A percentile compares a stretch with the other conserved stretches of the same genome.
These are phyloP conservation scores for Bubo scandiacus DNA, from an alignment of 2,113 vertebrate species.

Conservation along the genomic window DNA sequence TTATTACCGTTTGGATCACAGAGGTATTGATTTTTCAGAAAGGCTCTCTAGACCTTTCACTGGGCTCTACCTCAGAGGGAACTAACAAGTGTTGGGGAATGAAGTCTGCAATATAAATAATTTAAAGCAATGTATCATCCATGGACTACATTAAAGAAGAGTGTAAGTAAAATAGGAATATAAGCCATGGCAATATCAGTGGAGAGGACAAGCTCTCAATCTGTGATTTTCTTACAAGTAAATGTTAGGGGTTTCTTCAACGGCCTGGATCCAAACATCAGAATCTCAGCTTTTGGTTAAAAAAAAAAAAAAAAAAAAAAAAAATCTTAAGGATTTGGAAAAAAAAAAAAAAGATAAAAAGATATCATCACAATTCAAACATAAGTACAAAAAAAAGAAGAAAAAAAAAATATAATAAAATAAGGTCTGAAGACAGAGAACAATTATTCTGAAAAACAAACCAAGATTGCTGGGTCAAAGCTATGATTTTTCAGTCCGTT, in stretches of 20 bases:
- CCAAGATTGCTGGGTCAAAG: background rate
- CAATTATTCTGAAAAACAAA: background rate
- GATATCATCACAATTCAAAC: background rate
- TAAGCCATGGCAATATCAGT: background rate
- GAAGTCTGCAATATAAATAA: background rate
- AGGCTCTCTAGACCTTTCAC: background rate
- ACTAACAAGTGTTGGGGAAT: background rate
- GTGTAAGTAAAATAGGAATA: background rate
- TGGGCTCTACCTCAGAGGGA: background rate
- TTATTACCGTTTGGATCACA: background rate
- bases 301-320: background rate
- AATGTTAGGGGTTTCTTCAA: background rate
- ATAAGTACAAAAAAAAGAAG: background rate
- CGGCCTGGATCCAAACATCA: background rate
- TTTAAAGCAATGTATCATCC: background rate
- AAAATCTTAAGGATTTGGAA: background rate
- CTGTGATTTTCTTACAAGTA: background rate
- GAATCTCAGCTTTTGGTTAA: background rate
- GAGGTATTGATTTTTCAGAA: conserved; percentile 33
- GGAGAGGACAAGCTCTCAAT: background rate
- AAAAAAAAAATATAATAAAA: background rate
- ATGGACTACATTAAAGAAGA: background rate
- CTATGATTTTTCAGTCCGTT: background rate
- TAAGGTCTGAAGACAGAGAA: background rate
- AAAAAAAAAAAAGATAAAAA: background rate